phyloP scores from a whole-genome alignment of 2,113 vertebrate species.

The Lycocorax pyrrhopterus region DNA sequence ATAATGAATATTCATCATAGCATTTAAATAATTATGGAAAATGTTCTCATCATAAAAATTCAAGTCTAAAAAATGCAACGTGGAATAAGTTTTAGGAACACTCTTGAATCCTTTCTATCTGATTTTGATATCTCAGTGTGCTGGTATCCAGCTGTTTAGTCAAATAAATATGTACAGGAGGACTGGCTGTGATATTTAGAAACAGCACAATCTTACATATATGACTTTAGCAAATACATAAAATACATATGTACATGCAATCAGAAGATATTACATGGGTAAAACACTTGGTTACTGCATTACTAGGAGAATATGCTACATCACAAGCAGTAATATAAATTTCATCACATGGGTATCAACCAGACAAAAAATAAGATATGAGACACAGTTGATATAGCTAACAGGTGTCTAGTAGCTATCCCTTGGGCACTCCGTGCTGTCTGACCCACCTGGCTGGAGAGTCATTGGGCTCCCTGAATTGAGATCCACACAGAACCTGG shows the following conservation, averaged over 20 bases:
- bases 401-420: background rate
- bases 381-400: background rate
- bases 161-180: background rate
- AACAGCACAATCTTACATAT: background rate
- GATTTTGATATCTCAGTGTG: background rate
- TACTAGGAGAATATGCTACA: background rate
- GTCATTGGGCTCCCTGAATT: background rate
- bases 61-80: background rate
- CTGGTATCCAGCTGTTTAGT: background rate
- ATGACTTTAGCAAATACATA: background rate
- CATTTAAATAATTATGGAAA: background rate
- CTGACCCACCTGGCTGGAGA: background rate
- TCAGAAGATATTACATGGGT: background rate
- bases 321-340: background rate
- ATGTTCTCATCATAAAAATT: background rate
- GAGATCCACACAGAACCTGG: background rate
- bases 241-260: background rate
- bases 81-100: background rate
- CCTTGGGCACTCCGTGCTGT: no score
- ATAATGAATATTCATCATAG: background rate
- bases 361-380: background rate
- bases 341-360: background rate
- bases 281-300: accelerated
- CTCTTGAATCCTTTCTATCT: background rate
- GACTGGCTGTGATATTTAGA: background rate